A percentile compares a stretch with the other conserved stretches of the same genome.
These are phyloP conservation scores for Limonius californicus DNA, from an alignment of 1,140 invertebrate species.

Conservation along the genomic window DNA sequence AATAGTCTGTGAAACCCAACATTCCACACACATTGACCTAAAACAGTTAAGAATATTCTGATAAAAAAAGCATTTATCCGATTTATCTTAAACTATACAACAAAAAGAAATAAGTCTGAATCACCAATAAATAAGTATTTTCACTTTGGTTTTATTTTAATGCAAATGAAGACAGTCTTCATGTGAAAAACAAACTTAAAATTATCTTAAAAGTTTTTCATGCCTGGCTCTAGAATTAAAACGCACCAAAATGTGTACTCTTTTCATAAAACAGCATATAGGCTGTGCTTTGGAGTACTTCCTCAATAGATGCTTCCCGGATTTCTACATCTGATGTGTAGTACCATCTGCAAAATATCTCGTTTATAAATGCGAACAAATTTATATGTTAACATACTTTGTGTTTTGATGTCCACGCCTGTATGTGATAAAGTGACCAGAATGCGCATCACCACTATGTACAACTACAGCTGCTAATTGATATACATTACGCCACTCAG, in stretches of 20 bases:
- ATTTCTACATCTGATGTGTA: conserved; percentile 66
- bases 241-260: conserved; percentile 38
- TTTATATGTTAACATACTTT: conserved; percentile 33
- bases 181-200: too few species aligned
- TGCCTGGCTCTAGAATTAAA: conserved; percentile 25
- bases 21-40: too few species aligned
- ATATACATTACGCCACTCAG: conserved; percentile 56
- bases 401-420: conserved; percentile 61
- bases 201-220: too few species aligned
- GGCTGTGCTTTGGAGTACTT: conserved; percentile 61
- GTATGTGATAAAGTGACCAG: conserved; percentile 91
- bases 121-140: too few species aligned
- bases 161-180: too few species aligned
- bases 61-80: too few species aligned
- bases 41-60: too few species aligned
- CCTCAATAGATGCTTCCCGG: conserved; percentile 60
- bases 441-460: conserved; percentile 78
- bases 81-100: too few species aligned
- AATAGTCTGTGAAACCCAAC: too few species aligned
- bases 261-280: conserved; percentile 68
- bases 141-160: too few species aligned
- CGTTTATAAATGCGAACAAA: neutral
- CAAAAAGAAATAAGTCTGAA: too few species aligned
- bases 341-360: conserved; percentile 55
- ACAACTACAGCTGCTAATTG: conserved; percentile 81